phyloP scores from a whole-genome alignment of 2,113 vertebrate species.

The Microtus montanus region DNA sequence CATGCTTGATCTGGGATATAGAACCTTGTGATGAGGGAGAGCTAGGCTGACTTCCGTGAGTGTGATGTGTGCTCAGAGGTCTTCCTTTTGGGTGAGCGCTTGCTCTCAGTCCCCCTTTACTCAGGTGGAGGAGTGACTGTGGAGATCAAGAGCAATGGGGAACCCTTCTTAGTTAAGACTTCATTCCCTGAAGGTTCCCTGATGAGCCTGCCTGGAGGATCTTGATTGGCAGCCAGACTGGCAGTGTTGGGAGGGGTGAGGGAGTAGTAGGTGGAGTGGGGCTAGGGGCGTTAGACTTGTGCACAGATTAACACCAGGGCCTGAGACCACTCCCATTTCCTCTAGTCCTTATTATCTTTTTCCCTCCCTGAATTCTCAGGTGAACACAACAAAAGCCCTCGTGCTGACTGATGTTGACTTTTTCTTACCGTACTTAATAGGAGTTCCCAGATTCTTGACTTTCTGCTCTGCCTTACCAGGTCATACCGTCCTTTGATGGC shows the following conservation, averaged over 20 bases:
- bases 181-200: background rate
- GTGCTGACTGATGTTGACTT: background rate
- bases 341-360: background rate
- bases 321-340: background rate
- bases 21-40: background rate
- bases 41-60: background rate
- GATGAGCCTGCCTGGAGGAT: background rate
- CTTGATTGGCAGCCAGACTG: background rate
- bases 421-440: background rate
- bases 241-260: background rate
- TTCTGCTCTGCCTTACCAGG: background rate
- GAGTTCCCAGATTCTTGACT: background rate
- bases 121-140: background rate
- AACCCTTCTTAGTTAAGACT: background rate
- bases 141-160: too few relatives aligned
- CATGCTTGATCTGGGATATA: background rate
- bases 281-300: background rate
- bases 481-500: background rate
- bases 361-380: background rate
- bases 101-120: background rate
- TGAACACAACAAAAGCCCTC: background rate
- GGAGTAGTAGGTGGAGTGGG: background rate
- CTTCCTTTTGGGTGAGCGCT: background rate
- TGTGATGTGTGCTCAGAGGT: background rate
- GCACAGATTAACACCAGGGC: background rate